Conservation (phyloP, 1,140 invertebrate genomes). For the Bombus breviceps region DNA sequence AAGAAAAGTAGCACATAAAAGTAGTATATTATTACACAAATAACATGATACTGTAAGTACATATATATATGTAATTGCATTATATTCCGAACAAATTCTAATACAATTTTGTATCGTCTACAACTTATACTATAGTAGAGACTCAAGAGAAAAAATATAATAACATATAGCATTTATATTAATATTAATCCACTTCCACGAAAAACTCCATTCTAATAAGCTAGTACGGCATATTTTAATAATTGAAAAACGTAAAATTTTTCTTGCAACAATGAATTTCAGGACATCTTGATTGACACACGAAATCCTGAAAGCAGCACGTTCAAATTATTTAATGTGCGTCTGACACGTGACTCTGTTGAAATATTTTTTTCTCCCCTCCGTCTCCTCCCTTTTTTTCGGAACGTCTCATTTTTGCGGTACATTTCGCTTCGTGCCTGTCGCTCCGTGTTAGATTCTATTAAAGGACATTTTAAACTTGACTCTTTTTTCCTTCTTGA, state of each 20-base stretch:
- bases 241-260: not conserved
- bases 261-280: not conserved
- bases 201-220: not conserved
- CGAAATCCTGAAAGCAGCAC: not conserved
- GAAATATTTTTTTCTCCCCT: not conserved
- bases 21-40: not conserved
- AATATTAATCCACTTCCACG: not conserved
- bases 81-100: not conserved
- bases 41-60: not conserved
- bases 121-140: no score
- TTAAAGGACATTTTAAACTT: slow-evolving; percentile 26
- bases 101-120: not conserved
- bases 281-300: slow-evolving; percentile 18
- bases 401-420: slow-evolving; percentile 13
- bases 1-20: not conserved
- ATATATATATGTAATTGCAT: no score
- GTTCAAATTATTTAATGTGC: slow-evolving; percentile 24
- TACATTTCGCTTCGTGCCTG: not conserved
- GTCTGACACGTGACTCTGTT: slow-evolving; percentile 9
- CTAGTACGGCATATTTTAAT: not conserved
- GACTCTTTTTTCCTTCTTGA: not conserved
- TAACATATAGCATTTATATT: not conserved
- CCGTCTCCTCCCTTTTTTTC: not conserved
- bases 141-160: not conserved
- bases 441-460: slow-evolving; percentile 6